A percentile compares a stretch with the other conserved stretches of the same genome.
These are phyloP conservation scores for Syrphus vitripennis DNA, from an alignment of 2,888 invertebrate species.

Conservation along the genomic window DNA sequence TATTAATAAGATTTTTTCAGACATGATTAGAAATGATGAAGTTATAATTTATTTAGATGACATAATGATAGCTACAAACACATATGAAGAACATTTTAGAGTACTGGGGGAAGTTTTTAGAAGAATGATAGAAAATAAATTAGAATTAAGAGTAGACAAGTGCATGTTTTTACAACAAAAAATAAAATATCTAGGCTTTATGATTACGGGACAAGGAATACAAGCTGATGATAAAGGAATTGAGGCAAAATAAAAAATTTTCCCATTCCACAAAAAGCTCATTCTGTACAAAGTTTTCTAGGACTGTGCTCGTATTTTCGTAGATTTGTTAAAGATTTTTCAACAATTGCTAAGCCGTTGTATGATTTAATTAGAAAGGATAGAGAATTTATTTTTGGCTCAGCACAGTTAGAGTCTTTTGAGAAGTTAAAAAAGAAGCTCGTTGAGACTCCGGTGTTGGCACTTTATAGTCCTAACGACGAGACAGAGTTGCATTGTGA, in stretches of 20 bases:
- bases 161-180: not conserved
- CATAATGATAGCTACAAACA: not conserved
- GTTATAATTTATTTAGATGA: not conserved
- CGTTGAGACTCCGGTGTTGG: conserved; percentile 67
- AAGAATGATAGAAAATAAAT: not conserved
- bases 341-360: not conserved
- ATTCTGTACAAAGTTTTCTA: not conserved
- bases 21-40: not conserved
- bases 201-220: not conserved
- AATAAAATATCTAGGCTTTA: conserved; percentile 5
- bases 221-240: not conserved
- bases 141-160: conserved; percentile 2
- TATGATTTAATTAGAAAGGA: not conserved
- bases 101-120: conserved; percentile 10
- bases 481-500: conserved; percentile 63
- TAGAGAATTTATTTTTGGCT: not conserved
- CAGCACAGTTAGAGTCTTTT: not conserved
- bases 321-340: not conserved
- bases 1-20: not conserved
- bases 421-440: conserved; percentile 14
- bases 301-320: conserved; percentile 25
- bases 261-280: conserved; percentile 13
- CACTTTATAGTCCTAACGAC: conserved; percentile 72
- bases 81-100: conserved; percentile 13
- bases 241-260: not conserved